Evolutionary conservation across 2,888 invertebrate genomes (phyloP), one percentile per base, ranked within the genome.

Genomic region (Pristionchus japonicus): DNA sequence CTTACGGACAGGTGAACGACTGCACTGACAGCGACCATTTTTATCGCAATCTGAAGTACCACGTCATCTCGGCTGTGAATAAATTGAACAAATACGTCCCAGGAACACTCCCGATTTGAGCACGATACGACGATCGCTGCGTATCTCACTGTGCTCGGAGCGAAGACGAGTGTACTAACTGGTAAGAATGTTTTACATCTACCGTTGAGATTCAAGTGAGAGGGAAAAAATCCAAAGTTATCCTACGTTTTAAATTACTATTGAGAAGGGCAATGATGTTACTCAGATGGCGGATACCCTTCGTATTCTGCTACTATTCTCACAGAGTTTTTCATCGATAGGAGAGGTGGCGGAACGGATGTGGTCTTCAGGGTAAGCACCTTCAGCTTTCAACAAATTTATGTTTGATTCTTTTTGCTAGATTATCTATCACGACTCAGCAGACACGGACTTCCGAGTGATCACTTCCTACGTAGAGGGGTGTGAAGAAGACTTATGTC

Each of bases 31-130:
- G 15, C 11, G 82, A 83, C 34, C 82, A 83, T 23, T 83, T 83
- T 52, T 83, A 43, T 34, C 27, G 52, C 11, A 49, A 83, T 34
- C 82, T 83, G 31, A 83, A 83, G 52, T 83, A 83, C n/a, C 82
- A 83, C 52, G 82, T 52, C 52, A 20, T 83, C 0, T 83, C 82
- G 3, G 9, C 52, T 1, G 82, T 83, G 6, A 52, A 52, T 52
- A 31, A 3, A 57, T n/a, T n/a, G n/a, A n/a, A n/a, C n/a, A n/a
- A n/a, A n/a, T n/a, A n/a, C n/a, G n/a, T n/a, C n/a, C n/a, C n/a
- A n/a, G n/a, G n/a, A n/a, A n/a, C n/a, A n/a, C n/a, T n/a, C n/a
- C n/a, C n/a, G n/a, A n/a, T n/a, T n/a, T n/a, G n/a, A n/a, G n/a
- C n/a, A n/a, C n/a, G n/a, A n/a, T n/a, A n/a, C n/a, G n/a, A n/a